phyloP scores from a whole-genome alignment of 2,113 vertebrate species.

The Bungarus multicinctus region DNA sequence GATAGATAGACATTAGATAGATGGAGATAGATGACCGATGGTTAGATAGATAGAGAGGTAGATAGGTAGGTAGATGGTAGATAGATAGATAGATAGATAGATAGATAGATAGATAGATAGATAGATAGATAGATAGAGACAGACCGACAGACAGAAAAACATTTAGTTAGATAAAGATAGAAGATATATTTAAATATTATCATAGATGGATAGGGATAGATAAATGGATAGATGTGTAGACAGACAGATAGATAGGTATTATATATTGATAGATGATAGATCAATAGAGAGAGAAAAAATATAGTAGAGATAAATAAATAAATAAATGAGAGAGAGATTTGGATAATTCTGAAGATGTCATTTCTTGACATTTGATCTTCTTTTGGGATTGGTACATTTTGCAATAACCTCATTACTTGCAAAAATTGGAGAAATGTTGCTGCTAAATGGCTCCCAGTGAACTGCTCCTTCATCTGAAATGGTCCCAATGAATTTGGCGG shows the following conservation, averaged over 20 bases:
- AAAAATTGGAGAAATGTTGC: background rate
- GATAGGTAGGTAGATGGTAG: background rate
- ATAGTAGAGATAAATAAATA: background rate
- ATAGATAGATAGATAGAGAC: background rate
- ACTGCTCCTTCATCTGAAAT: background rate
- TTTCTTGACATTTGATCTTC: conserved; percentile 11
- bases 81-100: too few species aligned
- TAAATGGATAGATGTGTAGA: too few species aligned
- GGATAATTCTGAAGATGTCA: background rate
- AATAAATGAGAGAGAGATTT: background rate
- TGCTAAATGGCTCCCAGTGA: too few species aligned
- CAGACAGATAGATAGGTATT: background rate
- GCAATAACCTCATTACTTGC: background rate
- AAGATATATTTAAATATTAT: too few species aligned
- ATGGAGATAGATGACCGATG: background rate
- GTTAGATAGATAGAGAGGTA: too few species aligned
- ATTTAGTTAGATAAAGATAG: too few species aligned
- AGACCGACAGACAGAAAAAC: background rate
- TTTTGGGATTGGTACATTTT: background rate
- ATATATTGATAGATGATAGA: background rate
- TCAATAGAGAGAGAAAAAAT: too few species aligned
- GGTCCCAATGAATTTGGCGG: background rate
- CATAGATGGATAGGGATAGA: too few species aligned
- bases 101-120: background rate
- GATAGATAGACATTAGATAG: background rate